phyloP scores from a whole-genome alignment of 2,113 vertebrate species.

The Cyprinodon tularosa region DNA sequence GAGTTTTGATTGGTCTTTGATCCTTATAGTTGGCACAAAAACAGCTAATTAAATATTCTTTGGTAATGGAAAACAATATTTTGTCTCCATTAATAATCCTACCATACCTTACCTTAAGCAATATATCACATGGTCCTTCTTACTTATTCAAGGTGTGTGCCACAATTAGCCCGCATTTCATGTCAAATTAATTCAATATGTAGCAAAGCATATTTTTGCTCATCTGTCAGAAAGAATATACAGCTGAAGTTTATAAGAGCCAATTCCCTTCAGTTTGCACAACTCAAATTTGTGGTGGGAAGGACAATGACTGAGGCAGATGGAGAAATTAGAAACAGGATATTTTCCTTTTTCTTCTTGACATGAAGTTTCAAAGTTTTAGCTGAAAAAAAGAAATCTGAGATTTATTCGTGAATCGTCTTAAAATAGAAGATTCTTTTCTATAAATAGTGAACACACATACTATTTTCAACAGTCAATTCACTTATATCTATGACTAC shows the following conservation, averaged over 20 bases:
- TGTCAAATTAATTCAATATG: not conserved
- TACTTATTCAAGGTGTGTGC: not conserved
- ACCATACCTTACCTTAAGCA: not conserved
- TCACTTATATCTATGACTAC: not conserved
- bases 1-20: not conserved
- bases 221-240: not conserved
- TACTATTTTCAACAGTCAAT: not conserved
- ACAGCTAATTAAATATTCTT: not conserved
- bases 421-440: not conserved
- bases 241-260: not conserved
- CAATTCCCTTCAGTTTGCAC: too few species aligned
- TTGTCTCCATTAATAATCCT: not conserved
- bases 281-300: too few species aligned
- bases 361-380: not conserved
- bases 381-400: not conserved
- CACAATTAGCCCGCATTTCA: not conserved
- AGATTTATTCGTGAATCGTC: not conserved
- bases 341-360: too few species aligned
- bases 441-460: not conserved
- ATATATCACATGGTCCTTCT: not conserved
- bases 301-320: not conserved
- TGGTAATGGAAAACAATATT: not conserved
- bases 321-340: not conserved
- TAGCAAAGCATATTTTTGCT: not conserved
- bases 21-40: not conserved